Evolutionary conservation across 1,140 invertebrate genomes (phyloP), one percentile per base, ranked within the genome.

Genomic region (Globodera rostochiensis): DNA sequence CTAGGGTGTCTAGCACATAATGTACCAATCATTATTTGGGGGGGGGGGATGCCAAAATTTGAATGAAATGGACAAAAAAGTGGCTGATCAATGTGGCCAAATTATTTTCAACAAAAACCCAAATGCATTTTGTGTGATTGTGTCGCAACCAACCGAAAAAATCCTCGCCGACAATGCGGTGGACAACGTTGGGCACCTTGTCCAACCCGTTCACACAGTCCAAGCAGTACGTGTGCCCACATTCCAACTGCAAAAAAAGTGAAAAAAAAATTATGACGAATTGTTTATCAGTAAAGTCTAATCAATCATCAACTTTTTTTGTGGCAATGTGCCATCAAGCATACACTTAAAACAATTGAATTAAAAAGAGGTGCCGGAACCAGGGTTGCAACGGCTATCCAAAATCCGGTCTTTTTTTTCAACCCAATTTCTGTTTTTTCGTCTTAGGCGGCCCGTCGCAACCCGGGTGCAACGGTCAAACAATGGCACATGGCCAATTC

Each of bases 141-240:
- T 57, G 21, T n/a, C 7, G 47, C 67, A 25, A 70, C 25, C 46
- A 19, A 47, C 71, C 15, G 19, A 73, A 47, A 57, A 11, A 46
- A 15, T 36, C 64, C 36, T 60, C 53, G 64, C 25, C 5, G 74
- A 50, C 11, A 53, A 73, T 73, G 46, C 57, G 66, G 46, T 7
- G 57, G 57, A 64, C 57, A 64, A 64, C 19, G 57, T 64, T 64
- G 5, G 57, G 57, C 45, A 76, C 49, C n/a, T 50, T 76, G n/a
- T 76, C 74, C 47, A 76, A 47, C 8, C 74, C 74, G 53, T 76
- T 46, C 57, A 76, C 66, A 76, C 74, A 76, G 8, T 66, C 50
- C 46, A 64, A 46, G 9, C 74, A 76, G 46, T 64, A 76, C 6
- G 74, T 76, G 46, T 76, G 74, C 15, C 74, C 74, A 57, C 74